Base-by-base conservation (phyloP, 2,888 invertebrate genomes). In the Aleiodes testaceus region DNA sequence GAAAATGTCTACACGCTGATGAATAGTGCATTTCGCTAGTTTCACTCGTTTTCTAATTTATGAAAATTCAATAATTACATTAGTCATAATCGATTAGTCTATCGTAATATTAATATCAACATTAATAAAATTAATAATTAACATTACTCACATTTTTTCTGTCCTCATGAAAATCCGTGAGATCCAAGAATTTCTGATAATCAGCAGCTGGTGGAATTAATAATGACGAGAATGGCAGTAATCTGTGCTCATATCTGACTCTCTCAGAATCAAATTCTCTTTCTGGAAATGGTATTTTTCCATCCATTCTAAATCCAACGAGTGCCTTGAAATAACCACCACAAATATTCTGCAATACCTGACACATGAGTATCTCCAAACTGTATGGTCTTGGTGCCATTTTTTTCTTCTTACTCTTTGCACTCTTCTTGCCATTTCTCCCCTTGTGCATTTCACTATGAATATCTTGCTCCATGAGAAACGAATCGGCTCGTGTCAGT, bases 181-280 rank as follows among this genome's bases (percentile, higher is more conserved):
- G 94, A 83, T 95, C 95, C 82, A 93, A 91, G 87, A 95, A 97
- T 88, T 97, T 96, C 66, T 92, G 91, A 88, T 98, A 98, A 80
- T 95, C 94, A 11, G 98, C 95, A 3, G 95, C 95, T 0, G 97
- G 97, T 14, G 98, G 98, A 2, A 95, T 95, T 12, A 95, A 91
- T 11, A 98, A 90, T 44, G 93, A 92, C 14, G 94, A 93, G 82
- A 98, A 96, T 0, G 98, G 96, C 5, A 94, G 92, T 89, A 99
- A 96, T 66, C 98, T 92, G 82, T 98, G 97, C 84, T 97, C 96
- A 87, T 97, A 99, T 49, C 98, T 92, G 3, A 98, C 97, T 81
- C 95, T 93, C 85, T 98, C 97, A 84, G 93, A 95, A 88, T 98
- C 97, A 88, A 97, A 98, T 86, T 95, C 94, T 4, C 94, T 92